Conservation (phyloP, 2,888 invertebrate genomes). For the Thera britannica region DNA sequence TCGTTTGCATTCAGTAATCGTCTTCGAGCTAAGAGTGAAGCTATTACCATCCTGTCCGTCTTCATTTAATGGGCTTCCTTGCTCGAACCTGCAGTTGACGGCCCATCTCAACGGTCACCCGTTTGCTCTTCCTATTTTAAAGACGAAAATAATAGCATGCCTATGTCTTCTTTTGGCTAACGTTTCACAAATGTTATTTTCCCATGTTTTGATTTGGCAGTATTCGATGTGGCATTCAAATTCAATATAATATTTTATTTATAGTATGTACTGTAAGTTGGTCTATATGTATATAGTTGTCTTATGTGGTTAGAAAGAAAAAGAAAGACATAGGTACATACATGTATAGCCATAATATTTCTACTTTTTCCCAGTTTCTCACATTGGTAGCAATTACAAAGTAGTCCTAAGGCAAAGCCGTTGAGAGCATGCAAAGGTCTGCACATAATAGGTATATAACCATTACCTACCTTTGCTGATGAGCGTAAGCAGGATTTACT, state of each 20-base stretch:
- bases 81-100: conserved; percentile 47
- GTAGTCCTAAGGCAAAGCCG: conserved; percentile 13
- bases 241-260: no score
- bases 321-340: no score
- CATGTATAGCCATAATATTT: background rate
- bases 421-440: conserved; percentile 18
- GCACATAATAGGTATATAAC: background rate
- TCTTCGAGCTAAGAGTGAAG: conserved; percentile 39
- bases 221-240: no score
- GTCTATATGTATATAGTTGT: no score
- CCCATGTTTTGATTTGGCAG: no score
- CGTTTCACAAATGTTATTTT: no score
- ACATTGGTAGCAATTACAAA: conserved; percentile 11
- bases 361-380: background rate
- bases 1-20: conserved; percentile 49
- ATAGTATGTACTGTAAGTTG: no score
- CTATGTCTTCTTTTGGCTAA: no score
- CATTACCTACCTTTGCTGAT: conserved; percentile 2
- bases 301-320: no score
- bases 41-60: conserved; percentile 51
- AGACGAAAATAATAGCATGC: conserved; percentile 9
- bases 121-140: conserved; percentile 24
- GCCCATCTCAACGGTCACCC: conserved; percentile 44
- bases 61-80: conserved; percentile 45
- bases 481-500: conserved; percentile 11